Base-by-base conservation (phyloP, 2,113 vertebrate genomes). In the Dasyprocta punctata region DNA sequence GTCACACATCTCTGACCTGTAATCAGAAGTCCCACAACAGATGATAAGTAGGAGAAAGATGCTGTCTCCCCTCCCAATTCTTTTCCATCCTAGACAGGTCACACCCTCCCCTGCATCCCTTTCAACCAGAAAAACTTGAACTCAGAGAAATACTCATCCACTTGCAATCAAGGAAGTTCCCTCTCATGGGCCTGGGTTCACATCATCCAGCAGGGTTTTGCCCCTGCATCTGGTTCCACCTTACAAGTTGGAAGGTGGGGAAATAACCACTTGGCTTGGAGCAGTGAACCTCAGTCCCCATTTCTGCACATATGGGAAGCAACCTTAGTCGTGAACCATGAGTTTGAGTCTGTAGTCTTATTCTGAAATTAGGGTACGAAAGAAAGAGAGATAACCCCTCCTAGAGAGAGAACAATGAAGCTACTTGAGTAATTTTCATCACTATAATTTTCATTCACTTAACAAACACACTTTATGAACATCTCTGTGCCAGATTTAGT, bases 61-160 rank as follows among this genome's bases (percentile, higher is more conserved):
- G 12, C 67, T 63, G 17, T 56, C 49, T 86, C 75, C 5, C 47
- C 3, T 56, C 47, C 30, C 13, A 49, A 38, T 61, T 77, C 58
- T 81, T 92, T 90, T 73, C 78, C 56, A 54, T 24, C 17, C 89
- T 33, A 63, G 65, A 41, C 44, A 80, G 11, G 41, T 49, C 54
- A 82, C 38, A 58, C 38, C 36, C 63, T 95, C 41, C 28, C 17
- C 19, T 90, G 33, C 52, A 36, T 90, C 84, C 17, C 44, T 91
- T 86, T 92, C 80, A 95, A 63, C 75, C 20, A 26, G 73, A 49
- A 90, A 85, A 92, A 77, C 44, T 60, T 49, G 65, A 96, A 22
- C 52, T 90, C 69, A 92, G 41, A 87, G 84, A 78, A 65, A 30
- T 24, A 52, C 44, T 78, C 16, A 33, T 88, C 52, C n/a, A 0